Evolutionary conservation across 2,888 invertebrate genomes (phyloP), one percentile per base, ranked within the genome.

Genomic region (Acanthosepion esculentum): DNA sequence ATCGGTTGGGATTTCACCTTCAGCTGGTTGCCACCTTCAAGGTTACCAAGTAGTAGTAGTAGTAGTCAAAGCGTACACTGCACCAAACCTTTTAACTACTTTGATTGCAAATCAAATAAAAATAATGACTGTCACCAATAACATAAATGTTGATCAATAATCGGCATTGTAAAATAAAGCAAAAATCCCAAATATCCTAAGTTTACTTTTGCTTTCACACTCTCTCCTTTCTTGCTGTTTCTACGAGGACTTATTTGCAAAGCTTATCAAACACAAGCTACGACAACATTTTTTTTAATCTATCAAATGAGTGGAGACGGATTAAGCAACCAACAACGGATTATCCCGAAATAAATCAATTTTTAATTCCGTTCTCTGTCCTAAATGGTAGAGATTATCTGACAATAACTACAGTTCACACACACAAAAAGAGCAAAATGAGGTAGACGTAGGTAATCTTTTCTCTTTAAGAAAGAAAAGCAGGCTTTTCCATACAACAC

Each of bases 241-340:
- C 10, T n/a, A n/a, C 10, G n/a, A 12, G 12, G 3, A 10, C 78
- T 33, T n/a, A 18, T 33, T 64, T 64, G 64, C 41, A 41, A 41
- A 41, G 41, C 64, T 64, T 64, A n/a, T 7, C n/a, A 78, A 78
- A 78, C 78, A n/a, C 33, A 10, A n/a, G n/a, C 78, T 78, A n/a
- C 33, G 78, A 78, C n/a, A 78, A 78, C 78, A 78, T 59, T 59
- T 59, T 78, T 59, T 59, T 59, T 78, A 78, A 78, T 78, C 78
- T 78, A n/a, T 78, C 15, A 78, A 78, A 78, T n/a, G n/a, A 78
- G 78, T 78, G n/a, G 78, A n/a, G 78, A 78, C 18, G 12, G 78
- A n/a, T 78, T 78, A 78, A 78, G 78, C n/a, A n/a, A 78, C 59
- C 59, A 59, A 59, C 23, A 59, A 23, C n/a, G 33, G 78, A 78